Conservation (phyloP, 2,113 vertebrate species). For the Calyptommatus sinebrachiatus region DNA sequence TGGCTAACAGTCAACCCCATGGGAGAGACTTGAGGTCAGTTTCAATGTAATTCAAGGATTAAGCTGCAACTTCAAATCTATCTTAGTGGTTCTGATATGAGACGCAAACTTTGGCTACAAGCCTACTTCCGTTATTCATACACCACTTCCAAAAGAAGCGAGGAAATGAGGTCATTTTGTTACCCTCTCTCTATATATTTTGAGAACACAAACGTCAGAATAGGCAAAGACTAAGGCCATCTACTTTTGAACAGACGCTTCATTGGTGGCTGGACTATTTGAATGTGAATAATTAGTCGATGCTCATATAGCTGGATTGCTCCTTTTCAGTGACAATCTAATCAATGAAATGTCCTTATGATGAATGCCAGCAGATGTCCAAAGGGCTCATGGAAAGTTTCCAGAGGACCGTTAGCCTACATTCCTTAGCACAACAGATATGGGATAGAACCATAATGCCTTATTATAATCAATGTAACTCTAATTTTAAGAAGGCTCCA, state of each 20-base stretch:
- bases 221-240: neutral
- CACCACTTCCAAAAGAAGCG: neutral
- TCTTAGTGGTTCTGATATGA: neutral
- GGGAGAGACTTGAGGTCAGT: too few species aligned
- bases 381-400: neutral
- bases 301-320: neutral
- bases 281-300: neutral
- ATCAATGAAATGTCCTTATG: neutral
- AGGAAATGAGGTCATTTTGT: neutral
- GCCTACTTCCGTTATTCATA: neutral
- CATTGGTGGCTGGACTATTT: neutral
- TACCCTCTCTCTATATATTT: neutral
- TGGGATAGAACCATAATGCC: neutral
- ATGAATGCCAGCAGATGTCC: neutral
- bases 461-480: neutral
- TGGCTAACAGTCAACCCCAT: neutral
- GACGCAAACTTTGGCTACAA: neutral
- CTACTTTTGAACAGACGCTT: neutral
- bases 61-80: too few species aligned
- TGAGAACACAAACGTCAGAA: neutral
- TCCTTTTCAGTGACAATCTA: neutral
- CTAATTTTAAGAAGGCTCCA: neutral
- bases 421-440: neutral
- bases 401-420: neutral
- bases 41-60: neutral